Evolutionary conservation across 2,888 invertebrate species (phyloP).

Genomic region (Oxyscelio sp.): DNA sequence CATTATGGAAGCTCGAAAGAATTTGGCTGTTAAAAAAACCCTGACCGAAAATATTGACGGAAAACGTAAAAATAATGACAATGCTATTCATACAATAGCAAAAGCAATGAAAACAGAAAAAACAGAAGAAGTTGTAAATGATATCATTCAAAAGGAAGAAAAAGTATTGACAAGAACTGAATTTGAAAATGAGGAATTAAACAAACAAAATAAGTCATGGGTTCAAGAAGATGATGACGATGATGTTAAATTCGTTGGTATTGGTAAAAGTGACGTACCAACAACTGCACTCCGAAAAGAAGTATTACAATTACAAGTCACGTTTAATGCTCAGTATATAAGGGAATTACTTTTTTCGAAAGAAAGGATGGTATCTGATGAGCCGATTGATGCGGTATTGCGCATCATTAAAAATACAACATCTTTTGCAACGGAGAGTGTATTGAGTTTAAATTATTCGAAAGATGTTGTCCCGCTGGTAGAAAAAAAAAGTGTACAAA

Average conservation of each 20-base stretch:
- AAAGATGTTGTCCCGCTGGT: background rate
- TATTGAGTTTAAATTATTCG: background rate
- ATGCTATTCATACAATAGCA: background rate
- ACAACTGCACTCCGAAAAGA: background rate
- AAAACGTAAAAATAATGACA: background rate
- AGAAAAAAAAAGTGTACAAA: background rate
- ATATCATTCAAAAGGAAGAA: background rate
- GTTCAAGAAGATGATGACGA: background rate
- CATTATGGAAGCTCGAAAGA: too few relatives aligned
- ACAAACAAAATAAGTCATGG: background rate
- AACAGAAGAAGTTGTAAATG: background rate
- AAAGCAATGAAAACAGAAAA: background rate
- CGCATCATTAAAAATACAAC: background rate
- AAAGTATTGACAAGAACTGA: background rate
- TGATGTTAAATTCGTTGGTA: background rate
- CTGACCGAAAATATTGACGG: background rate
- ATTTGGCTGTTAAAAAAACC: background rate
- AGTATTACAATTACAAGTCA: background rate
- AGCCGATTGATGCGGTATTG: conserved; percentile 16
- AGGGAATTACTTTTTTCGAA: background rate
- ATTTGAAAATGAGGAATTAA: background rate
- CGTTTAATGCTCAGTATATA: background rate
- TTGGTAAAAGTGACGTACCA: background rate
- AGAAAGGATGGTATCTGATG: background rate
- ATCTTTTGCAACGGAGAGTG: conserved; percentile 2